Percentiles rank a stretch among this genome's conserved stretches.
These are phyloP conservation scores for Mimachlamys varia DNA, from an alignment of 2,888 invertebrate species.

Conservation along the genomic window DNA sequence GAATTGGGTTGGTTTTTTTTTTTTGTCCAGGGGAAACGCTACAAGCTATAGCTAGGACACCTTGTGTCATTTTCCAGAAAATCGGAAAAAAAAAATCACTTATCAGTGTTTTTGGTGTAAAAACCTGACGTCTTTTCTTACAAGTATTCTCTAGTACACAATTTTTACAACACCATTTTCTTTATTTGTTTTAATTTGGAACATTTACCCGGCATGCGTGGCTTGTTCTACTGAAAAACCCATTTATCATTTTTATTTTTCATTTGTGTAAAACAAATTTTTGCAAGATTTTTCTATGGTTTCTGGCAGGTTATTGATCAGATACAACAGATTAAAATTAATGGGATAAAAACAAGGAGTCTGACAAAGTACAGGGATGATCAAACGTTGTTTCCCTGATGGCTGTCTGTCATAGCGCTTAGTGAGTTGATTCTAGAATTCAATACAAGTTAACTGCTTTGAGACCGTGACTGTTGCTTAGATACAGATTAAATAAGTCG, in stretches of 20 bases:
- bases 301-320: not conserved
- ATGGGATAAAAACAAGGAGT: not conserved
- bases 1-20: too few species aligned
- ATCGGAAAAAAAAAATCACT: too few species aligned
- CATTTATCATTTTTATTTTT: not conserved
- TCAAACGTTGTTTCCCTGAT: not conserved
- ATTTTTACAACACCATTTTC: too few species aligned
- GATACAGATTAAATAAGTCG: too few species aligned
- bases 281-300: constrained; percentile 17
- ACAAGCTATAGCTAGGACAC: too few species aligned
- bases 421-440: not conserved
- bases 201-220: not conserved
- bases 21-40: too few species aligned
- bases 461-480: too few species aligned
- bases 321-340: not conserved
- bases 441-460: too few species aligned
- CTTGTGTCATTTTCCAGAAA: too few species aligned
- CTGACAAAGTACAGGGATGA: not conserved
- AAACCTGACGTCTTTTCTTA: too few species aligned
- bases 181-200: not conserved
- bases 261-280: not conserved
- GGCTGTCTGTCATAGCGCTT: not conserved
- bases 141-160: too few species aligned
- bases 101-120: too few species aligned
- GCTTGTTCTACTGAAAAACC: not conserved